Percentiles rank a stretch among this genome's conserved stretches.
Conservation (phyloP, 2,888 invertebrate genomes). For the Cheilosia variabilis region DNA sequence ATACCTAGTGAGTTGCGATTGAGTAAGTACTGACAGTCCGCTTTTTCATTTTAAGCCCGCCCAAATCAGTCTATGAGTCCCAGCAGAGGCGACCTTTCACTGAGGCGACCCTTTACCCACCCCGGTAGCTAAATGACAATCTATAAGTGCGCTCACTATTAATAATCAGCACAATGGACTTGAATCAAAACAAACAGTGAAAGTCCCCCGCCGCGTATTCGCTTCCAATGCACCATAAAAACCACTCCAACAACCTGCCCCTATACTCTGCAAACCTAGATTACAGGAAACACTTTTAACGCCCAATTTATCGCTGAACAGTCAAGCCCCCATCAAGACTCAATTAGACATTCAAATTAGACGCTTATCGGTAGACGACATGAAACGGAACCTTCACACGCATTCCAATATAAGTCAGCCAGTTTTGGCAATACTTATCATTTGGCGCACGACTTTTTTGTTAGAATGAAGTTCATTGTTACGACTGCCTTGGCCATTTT, state of each 20-base stretch:
- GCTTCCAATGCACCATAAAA: not conserved
- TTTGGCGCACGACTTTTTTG: not conserved
- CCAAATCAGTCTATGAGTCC: too few species aligned
- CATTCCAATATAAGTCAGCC: slow-evolving; percentile 54
- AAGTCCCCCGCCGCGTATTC: not conserved
- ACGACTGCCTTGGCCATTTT: slow-evolving; percentile 6
- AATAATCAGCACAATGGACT: not conserved
- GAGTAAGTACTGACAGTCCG: too few species aligned
- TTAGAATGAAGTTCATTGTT: slow-evolving; percentile 34
- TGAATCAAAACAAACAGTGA: slow-evolving; percentile 19
- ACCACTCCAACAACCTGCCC: slow-evolving; percentile 10
- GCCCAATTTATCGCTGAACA: slow-evolving; percentile 30
- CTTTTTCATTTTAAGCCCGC: too few species aligned
- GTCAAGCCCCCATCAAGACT: slow-evolving; percentile 51
- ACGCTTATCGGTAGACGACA: slow-evolving; percentile 28
- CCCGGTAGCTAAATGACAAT: not conserved
- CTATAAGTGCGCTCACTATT: not conserved
- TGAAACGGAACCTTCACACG: slow-evolving; percentile 19
- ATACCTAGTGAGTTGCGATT: too few species aligned
- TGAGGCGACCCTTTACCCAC: too few species aligned
- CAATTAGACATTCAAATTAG: slow-evolving; percentile 50
- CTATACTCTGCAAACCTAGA: slow-evolving; percentile 8
- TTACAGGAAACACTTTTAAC: slow-evolving; percentile 19
- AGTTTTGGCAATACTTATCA: slow-evolving; percentile 15
- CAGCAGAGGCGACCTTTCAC: too few species aligned